These are phyloP conservation scores for Ctenopoma kingsleyae DNA, from an alignment of 2,797 vertebrate genomes.

Conservation along the genomic window DNA sequence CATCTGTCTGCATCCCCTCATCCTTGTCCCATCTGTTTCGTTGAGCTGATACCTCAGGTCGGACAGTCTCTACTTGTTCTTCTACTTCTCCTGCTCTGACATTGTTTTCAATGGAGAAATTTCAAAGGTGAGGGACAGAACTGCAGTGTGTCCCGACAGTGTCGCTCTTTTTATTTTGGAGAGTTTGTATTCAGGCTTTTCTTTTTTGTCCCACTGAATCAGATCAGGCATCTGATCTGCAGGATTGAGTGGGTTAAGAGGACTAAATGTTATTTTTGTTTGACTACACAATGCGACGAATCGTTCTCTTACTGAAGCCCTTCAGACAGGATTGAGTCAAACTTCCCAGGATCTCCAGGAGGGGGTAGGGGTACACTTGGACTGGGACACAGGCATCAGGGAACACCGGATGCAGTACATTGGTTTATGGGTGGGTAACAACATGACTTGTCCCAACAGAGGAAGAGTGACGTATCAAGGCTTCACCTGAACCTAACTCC, in stretches of 20 bases:
- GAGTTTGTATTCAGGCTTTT: slow-evolving; percentile 42
- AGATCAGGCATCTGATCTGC: slow-evolving; percentile 14
- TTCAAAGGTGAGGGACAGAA: slow-evolving; percentile 53
- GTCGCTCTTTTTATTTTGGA: slow-evolving; percentile 34
- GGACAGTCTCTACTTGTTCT: slow-evolving; percentile 56
- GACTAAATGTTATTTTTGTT: slow-evolving; percentile 34
- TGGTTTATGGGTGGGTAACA: slow-evolving; percentile 38
- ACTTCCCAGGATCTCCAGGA: slow-evolving; percentile 54
- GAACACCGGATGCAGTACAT: neutral
- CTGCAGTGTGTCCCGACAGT: slow-evolving; percentile 30
- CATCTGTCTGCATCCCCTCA: slow-evolving; percentile 46
- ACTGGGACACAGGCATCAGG: slow-evolving; percentile 35
- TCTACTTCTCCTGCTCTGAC: slow-evolving; percentile 46
- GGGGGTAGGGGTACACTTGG: slow-evolving; percentile 1
- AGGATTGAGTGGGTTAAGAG: slow-evolving; percentile 27
- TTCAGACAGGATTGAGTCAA: slow-evolving; percentile 44
- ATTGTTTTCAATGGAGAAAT: slow-evolving; percentile 43
- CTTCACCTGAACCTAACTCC: slow-evolving; percentile 47
- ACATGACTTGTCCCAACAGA: slow-evolving; percentile 45
- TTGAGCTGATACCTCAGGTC: slow-evolving; percentile 72
- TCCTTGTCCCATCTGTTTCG: slow-evolving; percentile 46
- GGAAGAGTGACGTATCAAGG: slow-evolving; percentile 34
- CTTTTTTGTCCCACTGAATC: slow-evolving; percentile 13
- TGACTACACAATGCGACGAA: slow-evolving; percentile 10
- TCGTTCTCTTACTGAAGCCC: slow-evolving; percentile 14